Evolutionary conservation across 2,113 vertebrate species (phyloP).

Genomic region (Ahaetulla prasina): DNA sequence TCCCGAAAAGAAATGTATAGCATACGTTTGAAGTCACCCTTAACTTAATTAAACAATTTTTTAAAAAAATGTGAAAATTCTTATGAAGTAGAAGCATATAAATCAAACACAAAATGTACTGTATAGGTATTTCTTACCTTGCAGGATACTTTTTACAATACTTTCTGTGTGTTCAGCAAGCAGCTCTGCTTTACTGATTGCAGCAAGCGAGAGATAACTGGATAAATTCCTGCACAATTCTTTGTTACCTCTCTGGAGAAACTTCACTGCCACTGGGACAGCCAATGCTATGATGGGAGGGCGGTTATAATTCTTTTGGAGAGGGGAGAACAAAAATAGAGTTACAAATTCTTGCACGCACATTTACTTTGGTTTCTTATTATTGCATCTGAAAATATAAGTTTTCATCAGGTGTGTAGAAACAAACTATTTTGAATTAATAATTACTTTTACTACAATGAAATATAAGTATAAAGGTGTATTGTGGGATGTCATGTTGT

Average conservation of each 20-base stretch:
- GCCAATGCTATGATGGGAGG: slow-evolving; percentile 87
- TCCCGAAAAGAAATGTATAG: background rate
- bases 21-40: background rate
- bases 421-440: background rate
- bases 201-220: slow-evolving; percentile 89
- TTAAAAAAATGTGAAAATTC: fast-evolving
- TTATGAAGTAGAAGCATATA: background rate
- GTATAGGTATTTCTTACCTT: slow-evolving; percentile 74
- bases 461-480: background rate
- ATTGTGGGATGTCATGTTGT: background rate
- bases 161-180: slow-evolving; percentile 85
- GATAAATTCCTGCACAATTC: slow-evolving; percentile 94
- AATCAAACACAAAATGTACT: background rate
- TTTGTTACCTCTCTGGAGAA: slow-evolving; percentile 83
- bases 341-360: fast-evolving
- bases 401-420: background rate
- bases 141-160: slow-evolving; percentile 82
- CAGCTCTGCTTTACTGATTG: slow-evolving; percentile 83
- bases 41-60: background rate
- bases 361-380: background rate
- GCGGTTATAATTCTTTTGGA: slow-evolving; percentile 84
- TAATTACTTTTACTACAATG: background rate
- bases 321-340: background rate
- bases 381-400: background rate
- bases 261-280: slow-evolving; percentile 90